These are phyloP conservation scores for Tetanocera ferruginea DNA, from an alignment of 2,888 invertebrate genomes.

Conservation along the genomic window DNA sequence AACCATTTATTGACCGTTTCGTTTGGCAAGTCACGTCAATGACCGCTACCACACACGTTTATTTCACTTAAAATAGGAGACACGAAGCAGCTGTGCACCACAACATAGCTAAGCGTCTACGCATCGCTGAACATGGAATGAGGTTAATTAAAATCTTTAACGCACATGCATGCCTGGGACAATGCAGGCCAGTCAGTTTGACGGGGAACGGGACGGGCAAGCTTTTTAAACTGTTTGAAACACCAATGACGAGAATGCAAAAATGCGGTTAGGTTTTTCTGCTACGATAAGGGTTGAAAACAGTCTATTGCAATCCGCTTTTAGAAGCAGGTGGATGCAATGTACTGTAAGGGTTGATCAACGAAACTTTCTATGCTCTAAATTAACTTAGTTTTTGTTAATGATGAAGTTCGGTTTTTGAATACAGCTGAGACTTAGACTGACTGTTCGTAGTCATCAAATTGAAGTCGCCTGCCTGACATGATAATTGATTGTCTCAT, in stretches of 20 bases:
- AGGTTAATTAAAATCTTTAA: conserved; percentile 45
- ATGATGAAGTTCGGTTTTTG: no score
- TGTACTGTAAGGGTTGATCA: no score
- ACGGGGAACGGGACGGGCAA: neutral
- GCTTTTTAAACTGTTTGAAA: no score
- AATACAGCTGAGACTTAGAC: no score
- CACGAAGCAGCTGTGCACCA: neutral
- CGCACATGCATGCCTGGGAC: neutral
- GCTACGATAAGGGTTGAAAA: neutral
- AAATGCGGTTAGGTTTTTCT: neutral
- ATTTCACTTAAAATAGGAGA: neutral
- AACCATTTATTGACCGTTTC: no score
- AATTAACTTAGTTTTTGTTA: no score
- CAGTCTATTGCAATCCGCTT: neutral
- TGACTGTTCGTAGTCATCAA: no score
- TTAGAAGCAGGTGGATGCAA: no score
- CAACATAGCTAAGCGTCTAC: neutral
- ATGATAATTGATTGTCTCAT: no score
- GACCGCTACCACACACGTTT: no score
- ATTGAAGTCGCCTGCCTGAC: neutral
- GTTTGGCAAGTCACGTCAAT: no score
- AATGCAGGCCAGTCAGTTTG: neutral
- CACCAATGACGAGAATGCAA: neutral
- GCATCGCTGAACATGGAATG: conserved; percentile 31
- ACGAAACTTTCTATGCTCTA: no score